A percentile compares a stretch with the other conserved stretches of the same genome.
Conservation (phyloP, 2,888 invertebrate genomes). For the Mythimna albipuncta region DNA sequence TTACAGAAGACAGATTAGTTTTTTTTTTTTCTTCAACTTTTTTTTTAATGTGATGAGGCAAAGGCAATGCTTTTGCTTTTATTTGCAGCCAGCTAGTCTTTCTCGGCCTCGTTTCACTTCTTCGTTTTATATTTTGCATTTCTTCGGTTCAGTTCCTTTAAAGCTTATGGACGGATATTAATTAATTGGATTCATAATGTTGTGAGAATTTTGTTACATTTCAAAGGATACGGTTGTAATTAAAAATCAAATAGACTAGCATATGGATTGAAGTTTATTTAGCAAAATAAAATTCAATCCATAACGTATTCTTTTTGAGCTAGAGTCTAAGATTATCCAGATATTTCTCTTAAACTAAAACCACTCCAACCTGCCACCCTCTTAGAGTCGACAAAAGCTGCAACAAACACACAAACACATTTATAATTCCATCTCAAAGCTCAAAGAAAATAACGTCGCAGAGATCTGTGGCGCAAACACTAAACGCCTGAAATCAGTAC, state of each 20-base stretch:
- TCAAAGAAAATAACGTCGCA: constrained; percentile 56
- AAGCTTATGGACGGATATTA: constrained; percentile 44
- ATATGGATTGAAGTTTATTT: background rate
- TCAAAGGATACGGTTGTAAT: background rate
- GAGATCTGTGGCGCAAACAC: constrained; percentile 65
- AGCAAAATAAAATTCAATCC: background rate
- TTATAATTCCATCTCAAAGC: constrained; percentile 56
- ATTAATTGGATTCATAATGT: constrained; percentile 55
- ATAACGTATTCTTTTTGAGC: background rate
- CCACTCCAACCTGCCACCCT: constrained; percentile 26
- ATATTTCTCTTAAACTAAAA: constrained; percentile 20
- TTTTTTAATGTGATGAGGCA: constrained; percentile 46
- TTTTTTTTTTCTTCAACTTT: constrained; percentile 23
- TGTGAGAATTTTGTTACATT: constrained; percentile 1
- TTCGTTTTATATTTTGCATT: constrained; percentile 57
- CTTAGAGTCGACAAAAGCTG: constrained; percentile 24
- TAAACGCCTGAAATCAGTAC: constrained; percentile 84
- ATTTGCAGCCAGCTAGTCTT: constrained; percentile 43
- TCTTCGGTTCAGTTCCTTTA: constrained; percentile 38
- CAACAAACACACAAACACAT: constrained; percentile 50
- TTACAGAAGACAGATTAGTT: constrained; percentile 58
- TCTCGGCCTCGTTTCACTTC: constrained; percentile 33
- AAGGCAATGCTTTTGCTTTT: constrained; percentile 46
- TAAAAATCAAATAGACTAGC: background rate
- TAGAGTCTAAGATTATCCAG: background rate